Percentiles rank a stretch among this genome's conserved stretches.
Conservation (phyloP, 2,113 vertebrate genomes). For the Macquaria ambigua region DNA sequence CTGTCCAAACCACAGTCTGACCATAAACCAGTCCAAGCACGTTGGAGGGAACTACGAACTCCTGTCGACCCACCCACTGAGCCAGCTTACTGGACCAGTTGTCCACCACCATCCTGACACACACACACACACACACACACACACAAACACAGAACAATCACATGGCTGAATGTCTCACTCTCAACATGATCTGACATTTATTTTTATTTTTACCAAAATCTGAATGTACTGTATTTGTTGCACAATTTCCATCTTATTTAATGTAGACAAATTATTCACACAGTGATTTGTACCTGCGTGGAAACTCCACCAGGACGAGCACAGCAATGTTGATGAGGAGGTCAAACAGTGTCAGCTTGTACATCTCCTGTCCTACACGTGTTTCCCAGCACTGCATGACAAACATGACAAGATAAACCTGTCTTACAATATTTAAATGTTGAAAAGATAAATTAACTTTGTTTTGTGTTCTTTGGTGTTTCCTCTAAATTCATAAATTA, state of each 20-base stretch:
- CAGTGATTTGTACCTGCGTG: conserved; percentile 86
- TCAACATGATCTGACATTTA: neutral
- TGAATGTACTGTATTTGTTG: neutral
- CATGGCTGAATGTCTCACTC: neutral
- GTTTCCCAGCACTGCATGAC: conserved; percentile 92
- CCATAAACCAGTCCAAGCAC: conserved; percentile 89
- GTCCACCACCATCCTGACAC: conserved; percentile 86
- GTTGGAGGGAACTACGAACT: conserved; percentile 88
- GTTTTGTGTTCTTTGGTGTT: neutral
- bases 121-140: conserved; percentile 21
- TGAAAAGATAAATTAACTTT: neutral
- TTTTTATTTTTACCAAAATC: neutral
- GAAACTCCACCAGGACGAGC: conserved; percentile 87
- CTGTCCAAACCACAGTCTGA: conserved; percentile 92
- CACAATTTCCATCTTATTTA: neutral
- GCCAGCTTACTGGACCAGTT: conserved; percentile 82
- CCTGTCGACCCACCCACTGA: conserved; percentile 84
- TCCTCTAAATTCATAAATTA: neutral
- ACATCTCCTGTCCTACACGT: conserved; percentile 92
- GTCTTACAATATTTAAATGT: neutral
- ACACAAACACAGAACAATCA: neutral
- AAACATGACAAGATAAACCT: neutral
- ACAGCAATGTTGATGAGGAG: conserved; percentile 85
- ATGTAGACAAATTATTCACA: neutral
- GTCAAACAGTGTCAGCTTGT: conserved; percentile 91